A percentile compares a stretch with the other conserved stretches of the same genome.
These are phyloP conservation scores for Esox lucius DNA, from an alignment of 2,797 vertebrate genomes.

Conservation along the genomic window DNA sequence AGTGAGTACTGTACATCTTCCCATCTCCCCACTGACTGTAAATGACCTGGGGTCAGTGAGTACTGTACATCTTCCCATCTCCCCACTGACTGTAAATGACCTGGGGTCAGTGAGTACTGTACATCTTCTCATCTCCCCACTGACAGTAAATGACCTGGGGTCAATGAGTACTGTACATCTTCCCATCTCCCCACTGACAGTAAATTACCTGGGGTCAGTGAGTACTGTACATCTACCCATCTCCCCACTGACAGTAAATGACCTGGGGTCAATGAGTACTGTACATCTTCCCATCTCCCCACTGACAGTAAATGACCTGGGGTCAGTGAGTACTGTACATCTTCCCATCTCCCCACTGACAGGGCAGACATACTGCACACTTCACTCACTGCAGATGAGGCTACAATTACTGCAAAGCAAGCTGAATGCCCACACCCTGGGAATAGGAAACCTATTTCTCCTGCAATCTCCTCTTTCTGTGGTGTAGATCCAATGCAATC, in stretches of 20 bases:
- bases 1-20: background rate
- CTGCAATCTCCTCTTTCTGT: slow-evolving; percentile 30
- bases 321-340: slow-evolving; percentile 22
- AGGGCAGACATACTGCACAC: slow-evolving; percentile 34
- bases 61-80: background rate
- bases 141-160: too few relatives aligned
- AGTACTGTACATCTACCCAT: too few relatives aligned
- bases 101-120: too few relatives aligned
- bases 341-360: slow-evolving; percentile 29
- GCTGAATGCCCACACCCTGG: slow-evolving; percentile 39
- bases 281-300: background rate
- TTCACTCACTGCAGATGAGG: slow-evolving; percentile 48
- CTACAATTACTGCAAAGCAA: slow-evolving; percentile 51
- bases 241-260: too few relatives aligned
- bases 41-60: too few relatives aligned
- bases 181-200: background rate
- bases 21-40: too few relatives aligned
- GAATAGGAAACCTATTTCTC: slow-evolving; percentile 56
- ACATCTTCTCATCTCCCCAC: too few relatives aligned
- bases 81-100: background rate
- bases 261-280: too few relatives aligned
- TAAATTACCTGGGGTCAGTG: too few relatives aligned
- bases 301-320: slow-evolving; percentile 17
- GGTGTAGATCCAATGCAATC: slow-evolving; percentile 19
- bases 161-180: too few relatives aligned